Percentiles rank a stretch among this genome's conserved stretches.
phyloP scores from a whole-genome alignment of 2,888 invertebrate species.

The Smittia sp. region DNA sequence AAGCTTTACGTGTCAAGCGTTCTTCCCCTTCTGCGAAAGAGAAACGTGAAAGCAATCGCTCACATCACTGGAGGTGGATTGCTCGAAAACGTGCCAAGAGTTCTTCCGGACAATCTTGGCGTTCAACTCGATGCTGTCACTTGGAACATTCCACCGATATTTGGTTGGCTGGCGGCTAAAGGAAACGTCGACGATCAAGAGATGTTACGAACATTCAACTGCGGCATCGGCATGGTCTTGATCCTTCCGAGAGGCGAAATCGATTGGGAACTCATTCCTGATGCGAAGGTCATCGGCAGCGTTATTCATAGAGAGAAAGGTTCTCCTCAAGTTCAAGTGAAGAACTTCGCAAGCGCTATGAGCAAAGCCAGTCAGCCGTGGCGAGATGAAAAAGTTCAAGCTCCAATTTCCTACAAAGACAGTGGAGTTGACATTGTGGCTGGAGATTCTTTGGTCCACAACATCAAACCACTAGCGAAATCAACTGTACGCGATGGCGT shows the following conservation, averaged over 20 bases:
- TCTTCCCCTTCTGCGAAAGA: conserved; percentile 67
- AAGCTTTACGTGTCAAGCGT: conserved; percentile 79
- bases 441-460: conserved; percentile 74
- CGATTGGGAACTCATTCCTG: conserved; percentile 56
- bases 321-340: conserved; percentile 56
- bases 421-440: conserved; percentile 86
- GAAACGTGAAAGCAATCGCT: conserved; percentile 78
- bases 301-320: conserved; percentile 49
- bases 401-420: conserved; percentile 68
- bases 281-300: conserved; percentile 54
- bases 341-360: conserved; percentile 68
- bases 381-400: not conserved
- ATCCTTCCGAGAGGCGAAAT: conserved; percentile 61
- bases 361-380: conserved; percentile 49
- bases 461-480: conserved; percentile 66
- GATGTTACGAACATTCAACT: conserved; percentile 90
- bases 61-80: conserved; percentile 95
- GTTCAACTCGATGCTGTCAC: conserved; percentile 68
- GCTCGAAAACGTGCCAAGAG: conserved; percentile 80
- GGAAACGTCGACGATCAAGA: conserved; percentile 73
- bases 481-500: conserved; percentile 70
- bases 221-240: conserved; percentile 86
- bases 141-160: conserved; percentile 74
- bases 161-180: conserved; percentile 81
- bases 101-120: conserved; percentile 67